Percentiles rank a stretch among this genome's conserved stretches.
These are phyloP conservation scores for Petrophora chlorosata DNA, from an alignment of 2,888 invertebrate genomes.

Conservation along the genomic window DNA sequence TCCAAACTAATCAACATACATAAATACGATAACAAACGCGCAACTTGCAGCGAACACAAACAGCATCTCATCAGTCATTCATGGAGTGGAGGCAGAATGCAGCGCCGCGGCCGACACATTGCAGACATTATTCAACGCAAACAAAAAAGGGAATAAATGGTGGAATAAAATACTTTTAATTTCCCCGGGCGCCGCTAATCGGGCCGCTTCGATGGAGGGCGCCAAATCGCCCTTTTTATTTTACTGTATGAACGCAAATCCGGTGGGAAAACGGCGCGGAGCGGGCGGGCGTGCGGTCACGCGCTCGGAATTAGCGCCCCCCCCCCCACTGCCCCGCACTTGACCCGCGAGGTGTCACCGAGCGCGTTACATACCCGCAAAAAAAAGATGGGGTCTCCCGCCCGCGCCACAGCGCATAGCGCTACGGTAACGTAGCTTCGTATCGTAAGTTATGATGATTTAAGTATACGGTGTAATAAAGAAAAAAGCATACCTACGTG, in stretches of 20 bases:
- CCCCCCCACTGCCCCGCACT: constrained; percentile 55
- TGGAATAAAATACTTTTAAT: constrained; percentile 82
- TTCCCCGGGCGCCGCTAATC: constrained; percentile 82
- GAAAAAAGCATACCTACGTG: too few relatives aligned
- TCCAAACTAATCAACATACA: constrained; percentile 32
- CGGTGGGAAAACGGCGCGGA: constrained; percentile 74
- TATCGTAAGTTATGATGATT: too few relatives aligned
- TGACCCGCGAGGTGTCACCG: constrained; percentile 77
- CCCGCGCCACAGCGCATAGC: constrained; percentile 20
- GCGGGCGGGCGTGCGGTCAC: constrained; percentile 65
- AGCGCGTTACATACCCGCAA: constrained; percentile 76
- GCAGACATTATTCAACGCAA: constrained; percentile 64
- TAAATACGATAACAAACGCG: constrained; percentile 37
- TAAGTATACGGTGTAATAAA: too few relatives aligned
- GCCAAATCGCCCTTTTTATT: constrained; percentile 82
- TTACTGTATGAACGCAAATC: constrained; percentile 80
- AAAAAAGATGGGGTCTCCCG: constrained; percentile 61
- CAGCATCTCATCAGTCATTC: constrained; percentile 44
- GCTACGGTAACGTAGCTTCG: not conserved
- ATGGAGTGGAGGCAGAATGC: constrained; percentile 36
- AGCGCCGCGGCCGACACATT: constrained; percentile 42
- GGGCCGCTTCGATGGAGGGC: constrained; percentile 78
- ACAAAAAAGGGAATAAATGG: constrained; percentile 80
- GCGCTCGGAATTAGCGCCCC: constrained; percentile 73
- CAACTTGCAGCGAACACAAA: constrained; percentile 38